Percentiles rank a stretch among this genome's conserved stretches.
Evolutionary conservation across 2,888 invertebrate species (phyloP).

Genomic region (Spodoptera littoralis): DNA sequence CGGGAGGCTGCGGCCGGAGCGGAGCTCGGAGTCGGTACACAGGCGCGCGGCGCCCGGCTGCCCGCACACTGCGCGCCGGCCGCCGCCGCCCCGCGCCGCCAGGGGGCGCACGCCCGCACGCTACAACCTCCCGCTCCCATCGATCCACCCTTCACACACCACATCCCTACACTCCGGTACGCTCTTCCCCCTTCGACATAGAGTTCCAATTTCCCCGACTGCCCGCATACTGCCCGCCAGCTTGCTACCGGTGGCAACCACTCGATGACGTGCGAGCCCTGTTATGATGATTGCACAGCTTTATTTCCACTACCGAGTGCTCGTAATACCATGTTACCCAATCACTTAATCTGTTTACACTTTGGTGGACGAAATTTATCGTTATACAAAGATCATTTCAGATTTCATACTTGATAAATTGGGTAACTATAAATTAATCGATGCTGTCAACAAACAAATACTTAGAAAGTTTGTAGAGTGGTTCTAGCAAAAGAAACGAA

Average conservation of each 20-base stretch:
- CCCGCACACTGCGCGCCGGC: slow-evolving; percentile 67
- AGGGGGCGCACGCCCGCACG: slow-evolving; percentile 67
- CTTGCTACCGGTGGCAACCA: slow-evolving; percentile 56
- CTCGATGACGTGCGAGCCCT: slow-evolving; percentile 62
- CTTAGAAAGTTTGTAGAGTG: background rate
- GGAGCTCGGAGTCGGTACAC: slow-evolving; percentile 62
- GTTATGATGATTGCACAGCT: slow-evolving; percentile 72
- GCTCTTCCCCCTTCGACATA: slow-evolving; percentile 60
- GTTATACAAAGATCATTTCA: slow-evolving; percentile 4
- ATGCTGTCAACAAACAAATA: too few species aligned
- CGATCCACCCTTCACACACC: slow-evolving; percentile 78
- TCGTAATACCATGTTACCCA: slow-evolving; percentile 24
- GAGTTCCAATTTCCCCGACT: slow-evolving; percentile 61
- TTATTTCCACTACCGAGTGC: slow-evolving; percentile 41
- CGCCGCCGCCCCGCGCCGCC: slow-evolving; percentile 53
- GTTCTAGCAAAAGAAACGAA: slow-evolving; percentile 31
- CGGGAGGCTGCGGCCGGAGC: slow-evolving; percentile 49
- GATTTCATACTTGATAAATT: background rate
- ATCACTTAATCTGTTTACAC: slow-evolving; percentile 27
- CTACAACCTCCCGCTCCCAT: slow-evolving; percentile 70
- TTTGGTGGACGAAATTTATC: slow-evolving; percentile 12
- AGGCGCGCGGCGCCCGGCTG: slow-evolving; percentile 67
- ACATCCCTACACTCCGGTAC: slow-evolving; percentile 40
- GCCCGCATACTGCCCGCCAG: slow-evolving; percentile 19
- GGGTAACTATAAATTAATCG: background rate